Evolutionary conservation across 2,113 vertebrate genomes (phyloP), one percentile per base, ranked within the genome.

Genomic region (Cyanoramphus novaezelandiae): DNA sequence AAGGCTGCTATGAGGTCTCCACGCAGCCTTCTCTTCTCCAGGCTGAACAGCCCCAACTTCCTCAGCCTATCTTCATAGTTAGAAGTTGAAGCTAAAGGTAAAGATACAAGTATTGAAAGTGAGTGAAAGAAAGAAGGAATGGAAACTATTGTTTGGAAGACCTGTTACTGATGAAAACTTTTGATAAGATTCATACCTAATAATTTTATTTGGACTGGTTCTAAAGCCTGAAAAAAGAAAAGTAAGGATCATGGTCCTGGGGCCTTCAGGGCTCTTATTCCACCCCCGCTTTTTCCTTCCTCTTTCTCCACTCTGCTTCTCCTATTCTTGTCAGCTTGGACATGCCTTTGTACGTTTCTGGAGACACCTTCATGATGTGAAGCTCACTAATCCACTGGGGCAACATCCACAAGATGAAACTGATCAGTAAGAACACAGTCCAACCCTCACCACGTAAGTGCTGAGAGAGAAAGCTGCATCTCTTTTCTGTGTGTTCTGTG

Each of bases 361-460:
- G 23, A 39, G 63, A 77, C 27, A 57, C 29, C 49, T 46, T 86
- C 20, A 24, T 16, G 11, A 13, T 37, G 21, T 65, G 29, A 33
- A 91, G 35, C 17, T 81, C 35, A 81, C 33, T 52, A 25, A 2
- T 20, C 10, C 2, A 1, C 33, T 29, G 29, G 7, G 9, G 31
- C n/a, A 79, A 20, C 3, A 1, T 67, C 33, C 46, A 8, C 49
- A 52, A 65, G 7, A 21, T 47, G n/a, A 70, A 82, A 24, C 23
- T 24, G 14, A 67, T 59, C 29, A 43, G 13, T 17, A n/a, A 80
- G 11, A 92, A 67, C 24, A 63, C 21, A 88, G 55, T 37, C 31
- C 1, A 3, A 62, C 1, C 17, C 24, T 47, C 39, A 77, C 13
- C 33, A 71, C 0, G 0, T 33, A 80, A 79, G 2, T 60, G 14